Evolutionary conservation across 2,113 vertebrate genomes (phyloP).

Genomic region (Pipra filicauda): DNA sequence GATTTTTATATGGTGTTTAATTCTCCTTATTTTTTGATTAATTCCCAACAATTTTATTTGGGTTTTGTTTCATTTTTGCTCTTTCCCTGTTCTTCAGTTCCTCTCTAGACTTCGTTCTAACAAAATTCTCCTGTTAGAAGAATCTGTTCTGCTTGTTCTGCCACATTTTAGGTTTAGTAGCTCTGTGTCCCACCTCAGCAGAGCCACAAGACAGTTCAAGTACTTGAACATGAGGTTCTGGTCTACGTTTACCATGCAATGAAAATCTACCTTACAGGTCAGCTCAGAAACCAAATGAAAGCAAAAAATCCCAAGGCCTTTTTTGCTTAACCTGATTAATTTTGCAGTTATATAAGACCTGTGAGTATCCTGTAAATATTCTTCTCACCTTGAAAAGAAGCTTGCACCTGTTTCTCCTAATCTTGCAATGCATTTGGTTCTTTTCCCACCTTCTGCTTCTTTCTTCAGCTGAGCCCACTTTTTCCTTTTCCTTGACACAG

Average conservation of each 20-base stretch:
- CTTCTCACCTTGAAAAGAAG: conserved; percentile 16
- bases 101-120: neutral
- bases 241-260: neutral
- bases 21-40: neutral
- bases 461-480: neutral
- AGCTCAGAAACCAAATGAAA: neutral
- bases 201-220: neutral
- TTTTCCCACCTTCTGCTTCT: conserved; percentile 4
- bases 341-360: neutral
- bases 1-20: neutral
- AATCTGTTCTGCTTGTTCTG: neutral
- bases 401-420: conserved; percentile 3
- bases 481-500: conserved; percentile 8
- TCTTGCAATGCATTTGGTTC: neutral
- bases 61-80: neutral
- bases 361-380: neutral
- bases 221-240: neutral
- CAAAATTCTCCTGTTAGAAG: neutral
- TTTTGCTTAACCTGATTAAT: neutral
- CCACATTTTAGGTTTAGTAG: neutral
- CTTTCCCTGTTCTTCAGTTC: neutral
- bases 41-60: neutral
- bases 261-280: neutral
- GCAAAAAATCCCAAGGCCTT: neutral
- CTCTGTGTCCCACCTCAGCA: neutral